Evolutionary conservation across 1,140 invertebrate species (phyloP).

Genomic region (Battus philenor): DNA sequence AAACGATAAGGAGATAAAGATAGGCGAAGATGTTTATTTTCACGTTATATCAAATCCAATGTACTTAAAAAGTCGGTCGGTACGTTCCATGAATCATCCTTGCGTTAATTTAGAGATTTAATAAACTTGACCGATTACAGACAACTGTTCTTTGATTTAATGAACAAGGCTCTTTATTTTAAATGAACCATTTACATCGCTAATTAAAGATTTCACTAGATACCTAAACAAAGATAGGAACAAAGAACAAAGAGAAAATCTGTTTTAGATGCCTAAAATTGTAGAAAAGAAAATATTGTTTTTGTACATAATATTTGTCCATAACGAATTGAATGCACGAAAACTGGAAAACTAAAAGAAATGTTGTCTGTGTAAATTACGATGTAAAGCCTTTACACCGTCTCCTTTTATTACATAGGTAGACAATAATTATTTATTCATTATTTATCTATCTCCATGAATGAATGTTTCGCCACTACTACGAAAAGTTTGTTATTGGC

Average conservation of each 20-base stretch:
- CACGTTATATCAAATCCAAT: constrained; percentile 1
- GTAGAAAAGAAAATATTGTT: no score
- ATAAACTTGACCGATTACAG: constrained; percentile 8
- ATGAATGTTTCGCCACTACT: constrained; percentile 11
- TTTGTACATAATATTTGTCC: no score
- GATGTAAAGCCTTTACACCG: background rate
- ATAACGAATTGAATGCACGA: background rate
- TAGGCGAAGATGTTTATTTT: constrained; percentile 12
- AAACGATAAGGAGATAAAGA: constrained; percentile 12
- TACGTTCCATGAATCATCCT: constrained; percentile 11
- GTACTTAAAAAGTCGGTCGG: background rate
- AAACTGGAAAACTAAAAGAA: background rate
- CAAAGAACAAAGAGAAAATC: no score
- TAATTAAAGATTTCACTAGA: no score
- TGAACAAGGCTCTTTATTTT: constrained; percentile 1
- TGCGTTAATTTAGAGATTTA: constrained; percentile 12
- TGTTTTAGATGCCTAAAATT: no score
- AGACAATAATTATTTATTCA: background rate
- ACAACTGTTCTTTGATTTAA: constrained; percentile 11
- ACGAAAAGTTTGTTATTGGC: constrained; percentile 19
- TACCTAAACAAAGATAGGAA: no score
- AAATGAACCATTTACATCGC: no score
- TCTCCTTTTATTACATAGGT: background rate
- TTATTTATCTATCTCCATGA: constrained; percentile 2
- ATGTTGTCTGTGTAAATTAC: background rate